phyloP scores from a whole-genome alignment of 2,797 vertebrate species.

The Parauchenoglanis ngamensis region DNA sequence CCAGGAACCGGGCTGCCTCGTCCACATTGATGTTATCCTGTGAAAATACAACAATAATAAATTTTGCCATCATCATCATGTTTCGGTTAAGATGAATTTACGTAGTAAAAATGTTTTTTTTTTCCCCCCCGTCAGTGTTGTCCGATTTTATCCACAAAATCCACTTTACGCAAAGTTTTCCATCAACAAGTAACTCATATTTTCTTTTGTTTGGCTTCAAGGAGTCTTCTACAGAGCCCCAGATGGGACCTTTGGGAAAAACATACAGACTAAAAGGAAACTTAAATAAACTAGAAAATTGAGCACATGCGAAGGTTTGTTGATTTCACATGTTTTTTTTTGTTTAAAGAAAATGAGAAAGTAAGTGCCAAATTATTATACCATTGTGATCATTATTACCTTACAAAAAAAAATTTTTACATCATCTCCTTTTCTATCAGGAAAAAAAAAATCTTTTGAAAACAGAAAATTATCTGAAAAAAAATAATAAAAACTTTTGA shows the following conservation, averaged over 20 bases:
- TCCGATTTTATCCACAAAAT: neutral
- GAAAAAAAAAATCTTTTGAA: neutral
- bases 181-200: neutral
- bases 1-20: constrained; percentile 92
- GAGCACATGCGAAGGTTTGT: neutral
- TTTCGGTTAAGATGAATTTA: too few species aligned
- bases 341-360: neutral
- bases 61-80: neutral
- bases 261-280: neutral
- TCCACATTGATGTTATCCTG: constrained; percentile 98
- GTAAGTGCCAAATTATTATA: neutral
- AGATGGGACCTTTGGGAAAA: neutral
- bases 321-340: neutral
- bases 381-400: too few species aligned
- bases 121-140: neutral
- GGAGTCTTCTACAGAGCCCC: neutral
- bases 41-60: neutral
- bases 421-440: neutral
- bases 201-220: neutral
- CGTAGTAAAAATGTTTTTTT: too few species aligned
- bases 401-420: too few species aligned
- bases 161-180: neutral
- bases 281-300: neutral
- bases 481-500: neutral
- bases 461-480: neutral